A percentile compares a stretch with the other conserved stretches of the same genome.
These are phyloP conservation scores for Triplophysa dalaica DNA, from an alignment of 2,113 vertebrate genomes.

Conservation along the genomic window DNA sequence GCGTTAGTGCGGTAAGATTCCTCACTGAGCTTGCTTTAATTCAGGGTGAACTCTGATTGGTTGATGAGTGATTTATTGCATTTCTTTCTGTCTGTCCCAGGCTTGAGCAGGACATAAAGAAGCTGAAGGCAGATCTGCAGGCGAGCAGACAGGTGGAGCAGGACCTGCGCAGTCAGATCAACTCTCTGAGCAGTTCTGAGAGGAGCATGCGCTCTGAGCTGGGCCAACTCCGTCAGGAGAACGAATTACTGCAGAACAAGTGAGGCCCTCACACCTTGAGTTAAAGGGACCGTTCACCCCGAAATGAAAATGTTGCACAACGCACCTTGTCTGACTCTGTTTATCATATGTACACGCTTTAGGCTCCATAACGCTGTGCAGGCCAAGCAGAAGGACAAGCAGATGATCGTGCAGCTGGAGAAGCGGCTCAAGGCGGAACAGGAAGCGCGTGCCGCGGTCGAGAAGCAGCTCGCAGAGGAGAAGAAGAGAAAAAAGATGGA, in stretches of 20 bases:
- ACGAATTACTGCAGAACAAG: constrained; percentile 97
- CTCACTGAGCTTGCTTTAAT: too few relatives aligned
- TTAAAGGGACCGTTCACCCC: too few relatives aligned
- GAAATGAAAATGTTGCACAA: too few relatives aligned
- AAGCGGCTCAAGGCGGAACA: constrained; percentile 96
- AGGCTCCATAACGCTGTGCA: constrained; percentile 96
- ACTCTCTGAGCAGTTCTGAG: constrained; percentile 87
- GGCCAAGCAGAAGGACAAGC: constrained; percentile 98
- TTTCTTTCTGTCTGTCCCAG: constrained; percentile 61
- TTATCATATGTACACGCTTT: too few relatives aligned
- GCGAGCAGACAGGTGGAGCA: constrained; percentile 96
- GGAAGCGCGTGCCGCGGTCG: constrained; percentile 87
- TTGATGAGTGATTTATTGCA: neutral
- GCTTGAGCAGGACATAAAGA: constrained; percentile 98
- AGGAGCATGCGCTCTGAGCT: constrained; percentile 89
- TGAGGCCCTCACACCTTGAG: constrained; percentile 62
- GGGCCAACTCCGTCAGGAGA: constrained; percentile 93
- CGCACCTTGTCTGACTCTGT: too few relatives aligned
- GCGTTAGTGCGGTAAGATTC: constrained; percentile 87
- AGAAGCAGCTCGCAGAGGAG: constrained; percentile 96
- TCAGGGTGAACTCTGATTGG: too few relatives aligned
- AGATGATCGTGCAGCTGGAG: constrained; percentile 94
- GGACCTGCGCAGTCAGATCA: constrained; percentile 94
- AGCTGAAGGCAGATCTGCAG: constrained; percentile 97
- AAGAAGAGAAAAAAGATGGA: constrained; percentile 97